Evolutionary conservation across 1,140 invertebrate genomes (phyloP).

Genomic region (Macrobrachium rosenbergii): DNA sequence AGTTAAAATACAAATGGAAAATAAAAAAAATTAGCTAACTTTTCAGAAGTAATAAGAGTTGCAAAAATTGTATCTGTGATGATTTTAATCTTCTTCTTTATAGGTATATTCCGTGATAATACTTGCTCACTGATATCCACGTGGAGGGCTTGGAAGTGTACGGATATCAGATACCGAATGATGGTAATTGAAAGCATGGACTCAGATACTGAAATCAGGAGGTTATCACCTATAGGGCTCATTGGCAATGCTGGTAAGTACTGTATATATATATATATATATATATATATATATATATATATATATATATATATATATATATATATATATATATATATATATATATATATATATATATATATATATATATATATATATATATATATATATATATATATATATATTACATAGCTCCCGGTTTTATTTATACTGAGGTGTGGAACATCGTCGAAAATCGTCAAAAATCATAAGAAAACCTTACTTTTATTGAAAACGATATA

Average conservation of each 20-base stretch:
- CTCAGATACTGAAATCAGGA: conserved; percentile 52
- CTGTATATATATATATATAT: not conserved
- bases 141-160: conserved; percentile 58
- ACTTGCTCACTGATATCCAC: conserved; percentile 9
- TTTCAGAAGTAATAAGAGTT: no score
- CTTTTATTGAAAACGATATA: no score
- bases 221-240: conserved; percentile 59
- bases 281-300: conserved; percentile 12
- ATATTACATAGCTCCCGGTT: no score
- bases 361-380: not conserved
- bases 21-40: no score
- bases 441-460: no score
- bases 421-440: no score
- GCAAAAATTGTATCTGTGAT: no score
- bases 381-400: conserved; percentile 10
- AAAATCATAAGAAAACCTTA: no score
- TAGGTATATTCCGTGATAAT: conserved; percentile 52
- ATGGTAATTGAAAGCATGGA: conserved; percentile 62
- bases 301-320: not conserved
- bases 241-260: conserved; percentile 59
- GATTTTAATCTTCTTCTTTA: not conserved
- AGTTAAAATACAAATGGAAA: no score
- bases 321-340: conserved; percentile 10
- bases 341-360: conserved; percentile 18
- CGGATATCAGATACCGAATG: conserved; percentile 37